Conservation (phyloP, 2,888 invertebrate genomes). For the Hipparchia semele region DNA sequence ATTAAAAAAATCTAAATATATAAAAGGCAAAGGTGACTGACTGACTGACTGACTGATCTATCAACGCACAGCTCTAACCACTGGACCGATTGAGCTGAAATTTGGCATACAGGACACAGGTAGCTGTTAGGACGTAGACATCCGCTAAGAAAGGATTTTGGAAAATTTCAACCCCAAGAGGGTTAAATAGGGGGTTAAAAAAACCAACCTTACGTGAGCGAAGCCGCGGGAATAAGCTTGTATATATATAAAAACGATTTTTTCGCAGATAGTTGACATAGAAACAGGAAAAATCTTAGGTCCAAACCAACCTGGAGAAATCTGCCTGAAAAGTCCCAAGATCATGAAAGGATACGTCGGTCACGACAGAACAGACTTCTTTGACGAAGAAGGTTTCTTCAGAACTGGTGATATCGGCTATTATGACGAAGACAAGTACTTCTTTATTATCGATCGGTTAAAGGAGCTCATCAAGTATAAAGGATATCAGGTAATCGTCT, state of each 20-base stretch:
- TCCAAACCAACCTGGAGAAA: slow-evolving; percentile 88
- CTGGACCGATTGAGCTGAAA: too few species aligned
- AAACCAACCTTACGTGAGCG: too few species aligned
- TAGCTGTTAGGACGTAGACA: too few species aligned
- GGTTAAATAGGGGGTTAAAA: too few species aligned
- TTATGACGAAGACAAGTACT: slow-evolving; percentile 62
- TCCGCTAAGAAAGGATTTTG: too few species aligned
- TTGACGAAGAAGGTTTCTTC: slow-evolving; percentile 89
- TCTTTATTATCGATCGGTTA: slow-evolving; percentile 65
- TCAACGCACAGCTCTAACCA: too few species aligned
- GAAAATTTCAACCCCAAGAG: too few species aligned
- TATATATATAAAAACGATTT: not conserved
- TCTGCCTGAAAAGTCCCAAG: slow-evolving; percentile 89
- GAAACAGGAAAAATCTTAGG: slow-evolving; percentile 85
- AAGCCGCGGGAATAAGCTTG: too few species aligned
- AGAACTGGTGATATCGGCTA: slow-evolving; percentile 83
- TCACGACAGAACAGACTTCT: slow-evolving; percentile 77
- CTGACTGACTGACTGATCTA: too few species aligned
- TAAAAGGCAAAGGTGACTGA: too few species aligned
- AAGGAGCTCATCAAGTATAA: slow-evolving; percentile 75
- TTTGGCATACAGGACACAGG: too few species aligned
- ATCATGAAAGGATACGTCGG: slow-evolving; percentile 92
- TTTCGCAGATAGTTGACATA: slow-evolving; percentile 74
- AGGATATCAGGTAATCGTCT: slow-evolving; percentile 59
- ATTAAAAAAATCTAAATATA: too few species aligned